Conservation (phyloP, 92 coral and sea anemone species). For the Phenganax marumi region DNA sequence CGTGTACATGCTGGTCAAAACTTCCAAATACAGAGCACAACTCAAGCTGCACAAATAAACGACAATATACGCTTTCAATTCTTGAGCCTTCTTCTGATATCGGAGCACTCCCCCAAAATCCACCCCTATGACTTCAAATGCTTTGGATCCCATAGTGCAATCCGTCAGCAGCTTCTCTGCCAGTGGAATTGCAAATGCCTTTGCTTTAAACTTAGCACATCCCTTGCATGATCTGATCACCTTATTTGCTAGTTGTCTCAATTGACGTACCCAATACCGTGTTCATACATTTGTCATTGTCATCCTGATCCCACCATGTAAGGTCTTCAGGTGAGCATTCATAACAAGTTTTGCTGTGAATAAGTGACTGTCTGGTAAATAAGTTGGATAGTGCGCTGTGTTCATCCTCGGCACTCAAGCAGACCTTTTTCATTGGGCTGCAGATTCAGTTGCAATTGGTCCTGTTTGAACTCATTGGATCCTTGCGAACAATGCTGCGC, state of each 20-base stretch:
- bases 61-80: neutral
- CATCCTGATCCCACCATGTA: slow-evolving; percentile 43
- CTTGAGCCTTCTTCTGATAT: slow-evolving; percentile 2
- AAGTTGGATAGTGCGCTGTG: slow-evolving; percentile 51
- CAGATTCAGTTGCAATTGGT: slow-evolving; percentile 46
- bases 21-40: neutral
- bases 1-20: neutral
- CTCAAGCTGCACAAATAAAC: neutral
- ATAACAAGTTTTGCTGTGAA: slow-evolving; percentile 52
- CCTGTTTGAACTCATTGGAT: slow-evolving; percentile 18
- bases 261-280: slow-evolving; percentile 41
- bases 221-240: slow-evolving; percentile 16
- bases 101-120: neutral
- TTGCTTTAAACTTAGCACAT: neutral
- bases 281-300: slow-evolving; percentile 43
- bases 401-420: slow-evolving; percentile 58
- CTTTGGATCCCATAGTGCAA: neutral
- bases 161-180: neutral
- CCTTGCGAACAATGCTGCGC: slow-evolving; percentile 13
- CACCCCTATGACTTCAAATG: neutral
- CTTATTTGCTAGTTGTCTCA: neutral
- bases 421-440: slow-evolving; percentile 51
- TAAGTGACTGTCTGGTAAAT: slow-evolving; percentile 45
- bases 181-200: neutral
- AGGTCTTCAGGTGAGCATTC: slow-evolving; percentile 40